A percentile compares a stretch with the other conserved stretches of the same genome.
Evolutionary conservation across 2,113 vertebrate genomes (phyloP).

Genomic region (Scytalopus superciliaris): DNA sequence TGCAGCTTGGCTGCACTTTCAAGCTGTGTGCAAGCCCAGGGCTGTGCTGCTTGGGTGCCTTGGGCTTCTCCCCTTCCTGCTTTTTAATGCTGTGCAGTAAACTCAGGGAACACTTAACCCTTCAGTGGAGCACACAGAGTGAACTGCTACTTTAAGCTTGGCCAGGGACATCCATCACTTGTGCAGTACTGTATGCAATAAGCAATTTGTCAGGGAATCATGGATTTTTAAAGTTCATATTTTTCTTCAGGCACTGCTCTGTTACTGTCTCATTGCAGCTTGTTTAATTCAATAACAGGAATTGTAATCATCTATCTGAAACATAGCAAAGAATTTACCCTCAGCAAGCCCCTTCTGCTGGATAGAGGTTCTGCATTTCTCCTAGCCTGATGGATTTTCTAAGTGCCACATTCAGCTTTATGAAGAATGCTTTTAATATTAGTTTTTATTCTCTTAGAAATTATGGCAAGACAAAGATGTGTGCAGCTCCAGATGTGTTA

Average conservation of each 20-base stretch:
- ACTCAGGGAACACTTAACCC: neutral
- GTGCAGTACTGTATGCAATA: neutral
- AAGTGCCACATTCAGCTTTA: neutral
- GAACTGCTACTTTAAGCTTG: neutral
- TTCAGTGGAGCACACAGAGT: neutral
- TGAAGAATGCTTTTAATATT: neutral
- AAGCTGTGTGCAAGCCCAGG: neutral
- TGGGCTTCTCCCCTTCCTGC: neutral
- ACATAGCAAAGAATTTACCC: neutral
- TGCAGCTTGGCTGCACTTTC: neutral
- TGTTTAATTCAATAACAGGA: neutral
- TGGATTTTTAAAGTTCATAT: neutral
- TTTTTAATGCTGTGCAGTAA: neutral
- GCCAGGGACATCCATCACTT: neutral
- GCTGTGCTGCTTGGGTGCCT: neutral
- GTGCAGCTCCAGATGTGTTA: neutral
- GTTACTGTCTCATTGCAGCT: neutral
- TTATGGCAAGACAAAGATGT: neutral
- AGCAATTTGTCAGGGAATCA: slow-evolving; percentile 23
- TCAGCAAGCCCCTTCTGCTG: neutral
- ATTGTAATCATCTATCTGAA: neutral
- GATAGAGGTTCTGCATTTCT: neutral
- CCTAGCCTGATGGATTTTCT: neutral
- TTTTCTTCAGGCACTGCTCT: neutral
- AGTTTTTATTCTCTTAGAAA: neutral